Conservation (phyloP, 2,797 vertebrate genomes). For the Sitta carolinensis region DNA sequence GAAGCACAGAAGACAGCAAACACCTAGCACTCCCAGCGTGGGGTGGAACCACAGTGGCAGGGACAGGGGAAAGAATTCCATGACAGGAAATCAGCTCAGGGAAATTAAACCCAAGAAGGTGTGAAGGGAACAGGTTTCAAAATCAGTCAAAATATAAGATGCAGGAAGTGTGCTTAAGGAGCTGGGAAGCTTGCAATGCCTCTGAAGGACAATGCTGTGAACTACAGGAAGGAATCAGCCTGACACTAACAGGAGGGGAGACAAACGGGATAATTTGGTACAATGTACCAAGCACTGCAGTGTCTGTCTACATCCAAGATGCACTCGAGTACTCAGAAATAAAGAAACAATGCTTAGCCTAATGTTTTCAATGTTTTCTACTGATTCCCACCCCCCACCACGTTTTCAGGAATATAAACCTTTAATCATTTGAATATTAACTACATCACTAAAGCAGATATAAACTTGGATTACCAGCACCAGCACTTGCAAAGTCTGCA, state of each 20-base stretch:
- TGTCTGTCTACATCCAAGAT: neutral
- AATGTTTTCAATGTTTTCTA: neutral
- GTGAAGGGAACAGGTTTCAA: neutral
- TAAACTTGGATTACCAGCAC: neutral
- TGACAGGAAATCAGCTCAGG: neutral
- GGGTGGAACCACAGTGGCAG: neutral
- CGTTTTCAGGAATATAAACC: neutral
- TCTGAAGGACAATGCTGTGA: neutral
- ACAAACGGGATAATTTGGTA: neutral
- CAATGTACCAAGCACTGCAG: neutral
- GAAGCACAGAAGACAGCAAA: neutral
- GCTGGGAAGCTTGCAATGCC: neutral
- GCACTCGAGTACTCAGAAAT: neutral
- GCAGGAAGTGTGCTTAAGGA: neutral
- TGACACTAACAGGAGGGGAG: neutral
- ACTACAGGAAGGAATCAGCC: neutral
- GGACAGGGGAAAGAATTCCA: neutral
- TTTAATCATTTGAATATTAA: neutral
- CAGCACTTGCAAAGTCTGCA: neutral
- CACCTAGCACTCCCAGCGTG: fast-evolving
- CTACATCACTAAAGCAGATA: neutral
- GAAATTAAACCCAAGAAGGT: neutral
- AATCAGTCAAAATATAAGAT: neutral
- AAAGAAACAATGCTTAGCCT: neutral
- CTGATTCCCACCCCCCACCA: fast-evolving